phyloP scores from a whole-genome alignment of 2,113 vertebrate species.

The Microtus pennsylvanicus region DNA sequence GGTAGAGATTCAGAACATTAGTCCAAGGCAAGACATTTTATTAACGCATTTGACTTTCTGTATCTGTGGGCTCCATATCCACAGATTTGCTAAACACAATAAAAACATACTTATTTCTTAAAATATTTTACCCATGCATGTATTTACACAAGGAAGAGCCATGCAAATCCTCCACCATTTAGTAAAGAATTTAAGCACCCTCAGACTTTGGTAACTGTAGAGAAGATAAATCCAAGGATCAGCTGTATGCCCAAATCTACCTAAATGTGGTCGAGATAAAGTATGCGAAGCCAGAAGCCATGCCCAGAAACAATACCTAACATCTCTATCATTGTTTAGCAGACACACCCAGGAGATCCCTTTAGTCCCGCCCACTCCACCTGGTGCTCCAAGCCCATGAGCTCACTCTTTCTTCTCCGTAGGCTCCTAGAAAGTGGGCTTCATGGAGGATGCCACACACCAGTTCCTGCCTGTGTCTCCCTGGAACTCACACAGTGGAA shows the following conservation, averaged over 20 bases:
- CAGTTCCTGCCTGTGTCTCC: fast-evolving
- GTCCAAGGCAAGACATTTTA: neutral
- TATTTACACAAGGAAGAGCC: neutral
- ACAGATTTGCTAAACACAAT: neutral
- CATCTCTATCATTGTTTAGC: neutral
- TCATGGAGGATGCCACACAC: neutral
- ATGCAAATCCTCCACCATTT: neutral
- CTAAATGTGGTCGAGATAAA: neutral
- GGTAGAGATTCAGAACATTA: neutral
- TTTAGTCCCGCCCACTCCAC: fast-evolving
- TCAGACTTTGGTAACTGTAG: neutral
- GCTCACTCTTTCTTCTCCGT: neutral
- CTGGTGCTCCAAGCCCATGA: neutral
- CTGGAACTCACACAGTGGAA: neutral
- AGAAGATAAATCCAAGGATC: neutral
- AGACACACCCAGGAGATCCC: neutral
- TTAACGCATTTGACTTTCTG: neutral
- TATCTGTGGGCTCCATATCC: neutral
- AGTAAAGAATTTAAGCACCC: neutral
- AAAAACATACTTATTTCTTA: neutral
- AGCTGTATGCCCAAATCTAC: neutral
- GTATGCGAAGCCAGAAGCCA: too few relatives aligned
- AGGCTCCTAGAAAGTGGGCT: neutral
- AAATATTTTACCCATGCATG: neutral
- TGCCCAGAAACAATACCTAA: neutral